phyloP scores from a whole-genome alignment of 2,797 vertebrate species.

The Microtus agrestis region DNA sequence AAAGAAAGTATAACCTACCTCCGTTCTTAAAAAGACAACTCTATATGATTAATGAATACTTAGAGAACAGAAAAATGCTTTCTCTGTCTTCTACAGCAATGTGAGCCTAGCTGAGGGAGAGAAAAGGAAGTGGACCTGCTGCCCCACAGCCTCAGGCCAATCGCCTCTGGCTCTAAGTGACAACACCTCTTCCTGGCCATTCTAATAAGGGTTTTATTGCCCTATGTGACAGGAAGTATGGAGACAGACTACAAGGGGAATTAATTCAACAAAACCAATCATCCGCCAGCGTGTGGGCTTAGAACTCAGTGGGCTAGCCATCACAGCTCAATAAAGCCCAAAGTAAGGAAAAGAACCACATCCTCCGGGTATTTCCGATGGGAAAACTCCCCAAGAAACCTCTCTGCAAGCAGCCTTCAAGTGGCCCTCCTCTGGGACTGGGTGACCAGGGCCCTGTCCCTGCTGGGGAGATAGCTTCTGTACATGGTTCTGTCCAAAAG shows the following conservation, averaged over 20 bases:
- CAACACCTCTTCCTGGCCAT: not conserved
- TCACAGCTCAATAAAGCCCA: not conserved
- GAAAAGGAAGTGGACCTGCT: not conserved
- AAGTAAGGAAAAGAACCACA: not conserved
- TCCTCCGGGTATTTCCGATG: not conserved
- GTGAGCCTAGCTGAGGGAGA: not conserved
- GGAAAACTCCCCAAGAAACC: not conserved
- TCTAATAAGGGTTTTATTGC: not conserved
- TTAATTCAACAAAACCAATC: not conserved
- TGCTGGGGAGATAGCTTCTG: not conserved
- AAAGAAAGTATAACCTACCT: constrained; percentile 56
- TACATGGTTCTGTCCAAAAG: not conserved
- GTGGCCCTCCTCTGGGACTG: not conserved
- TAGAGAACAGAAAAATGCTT: not conserved
- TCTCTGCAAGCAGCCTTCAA: not conserved
- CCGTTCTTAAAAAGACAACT: constrained; percentile 10
- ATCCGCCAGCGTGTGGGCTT: not conserved
- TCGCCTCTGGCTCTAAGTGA: not conserved
- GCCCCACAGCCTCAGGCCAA: not conserved
- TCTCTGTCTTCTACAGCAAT: not conserved
- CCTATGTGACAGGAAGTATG: not conserved
- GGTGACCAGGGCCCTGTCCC: not conserved
- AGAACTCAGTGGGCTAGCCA: not conserved
- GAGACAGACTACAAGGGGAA: not conserved
- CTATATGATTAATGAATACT: not conserved